Evolutionary conservation across 2,113 vertebrate genomes (phyloP).

Genomic region (Australoheros scitulus): DNA sequence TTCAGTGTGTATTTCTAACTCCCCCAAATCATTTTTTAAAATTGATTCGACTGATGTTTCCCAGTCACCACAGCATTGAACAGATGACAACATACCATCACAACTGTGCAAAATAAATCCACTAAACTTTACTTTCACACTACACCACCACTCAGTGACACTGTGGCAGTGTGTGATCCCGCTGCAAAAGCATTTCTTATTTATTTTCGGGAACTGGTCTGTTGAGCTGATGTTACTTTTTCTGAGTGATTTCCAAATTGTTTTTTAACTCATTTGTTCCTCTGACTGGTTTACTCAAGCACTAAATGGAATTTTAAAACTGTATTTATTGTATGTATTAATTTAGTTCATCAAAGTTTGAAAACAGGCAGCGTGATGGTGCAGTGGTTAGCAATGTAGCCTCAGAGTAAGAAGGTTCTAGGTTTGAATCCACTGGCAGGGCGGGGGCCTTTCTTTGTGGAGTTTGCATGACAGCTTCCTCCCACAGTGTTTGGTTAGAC

Average conservation of each 20-base stretch:
- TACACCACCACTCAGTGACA: not conserved
- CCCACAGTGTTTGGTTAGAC: not conserved
- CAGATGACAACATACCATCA: not conserved
- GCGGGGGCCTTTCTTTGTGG: not conserved
- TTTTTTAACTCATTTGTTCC: rapidly evolving
- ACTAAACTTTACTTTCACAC: rapidly evolving
- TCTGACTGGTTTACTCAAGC: not conserved
- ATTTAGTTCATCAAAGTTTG: not conserved
- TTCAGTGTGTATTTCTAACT: not conserved
- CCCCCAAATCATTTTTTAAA: not conserved
- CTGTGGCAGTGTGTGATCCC: not conserved
- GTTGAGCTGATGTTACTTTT: not conserved
- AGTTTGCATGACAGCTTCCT: not conserved
- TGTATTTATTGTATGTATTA: not conserved
- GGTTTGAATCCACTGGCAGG: not conserved
- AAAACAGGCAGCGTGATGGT: rapidly evolving
- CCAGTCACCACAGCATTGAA: not conserved
- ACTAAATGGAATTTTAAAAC: not conserved
- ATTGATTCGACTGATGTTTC: too few species aligned
- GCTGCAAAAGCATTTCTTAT: not conserved
- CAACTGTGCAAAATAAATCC: not conserved
- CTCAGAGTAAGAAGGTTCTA: not conserved
- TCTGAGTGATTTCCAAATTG: not conserved
- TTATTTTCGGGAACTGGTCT: not conserved
- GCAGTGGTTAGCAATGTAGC: not conserved